A percentile compares a stretch with the other conserved stretches of the same genome.
These are phyloP conservation scores for Carterocephalus palaemon DNA, from an alignment of 2,888 invertebrate species.

Conservation along the genomic window DNA sequence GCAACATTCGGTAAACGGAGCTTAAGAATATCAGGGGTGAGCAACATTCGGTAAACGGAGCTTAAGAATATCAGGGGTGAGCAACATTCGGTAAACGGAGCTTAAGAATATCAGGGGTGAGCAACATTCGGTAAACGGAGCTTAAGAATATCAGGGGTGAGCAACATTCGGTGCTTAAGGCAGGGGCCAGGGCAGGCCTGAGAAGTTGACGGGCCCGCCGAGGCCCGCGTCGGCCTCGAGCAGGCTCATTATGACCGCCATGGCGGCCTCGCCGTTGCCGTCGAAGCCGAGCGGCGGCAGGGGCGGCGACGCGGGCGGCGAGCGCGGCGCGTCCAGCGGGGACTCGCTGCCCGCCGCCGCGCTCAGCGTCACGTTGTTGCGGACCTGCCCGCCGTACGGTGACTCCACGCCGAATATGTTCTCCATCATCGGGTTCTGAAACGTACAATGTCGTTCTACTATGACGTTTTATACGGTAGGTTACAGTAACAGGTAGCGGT, in stretches of 20 bases:
- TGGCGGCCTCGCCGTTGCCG: constrained; percentile 92
- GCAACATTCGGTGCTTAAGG: no score
- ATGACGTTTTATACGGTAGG: no score
- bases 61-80: no score
- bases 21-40: no score
- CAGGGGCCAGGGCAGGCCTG: constrained; percentile 91
- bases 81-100: no score
- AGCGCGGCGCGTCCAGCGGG: constrained; percentile 34
- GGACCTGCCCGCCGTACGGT: constrained; percentile 40
- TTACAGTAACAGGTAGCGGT: no score
- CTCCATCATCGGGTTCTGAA: constrained; percentile 51
- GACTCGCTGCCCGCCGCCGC: constrained; percentile 39
- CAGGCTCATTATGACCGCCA: constrained; percentile 95
- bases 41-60: no score
- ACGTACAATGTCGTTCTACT: no score
- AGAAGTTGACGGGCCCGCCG: constrained; percentile 92
- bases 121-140: no score
- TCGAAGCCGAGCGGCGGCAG: constrained; percentile 70
- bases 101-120: no score
- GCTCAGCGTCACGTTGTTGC: constrained; percentile 60
- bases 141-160: no score
- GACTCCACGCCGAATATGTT: constrained; percentile 46
- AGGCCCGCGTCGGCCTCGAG: constrained; percentile 93
- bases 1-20: no score
- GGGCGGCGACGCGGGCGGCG: constrained; percentile 46